These are phyloP conservation scores for Rhagophthalmus giganteus DNA, from an alignment of 2,888 invertebrate species.

Conservation along the genomic window DNA sequence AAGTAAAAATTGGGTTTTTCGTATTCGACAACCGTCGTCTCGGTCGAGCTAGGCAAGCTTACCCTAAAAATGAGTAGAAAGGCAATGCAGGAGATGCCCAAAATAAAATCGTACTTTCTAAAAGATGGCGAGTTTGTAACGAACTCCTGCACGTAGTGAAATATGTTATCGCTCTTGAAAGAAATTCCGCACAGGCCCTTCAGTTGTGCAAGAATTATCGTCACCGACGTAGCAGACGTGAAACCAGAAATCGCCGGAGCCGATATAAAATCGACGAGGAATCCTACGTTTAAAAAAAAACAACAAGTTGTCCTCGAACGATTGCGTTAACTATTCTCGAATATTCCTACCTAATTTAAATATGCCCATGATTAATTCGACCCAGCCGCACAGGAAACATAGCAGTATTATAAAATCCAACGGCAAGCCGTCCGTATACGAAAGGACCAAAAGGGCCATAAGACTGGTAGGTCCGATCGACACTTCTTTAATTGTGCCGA, in stretches of 20 bases:
- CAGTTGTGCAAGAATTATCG: constrained; percentile 74
- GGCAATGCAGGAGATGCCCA: constrained; percentile 68
- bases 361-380: constrained; percentile 79
- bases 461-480: constrained; percentile 93
- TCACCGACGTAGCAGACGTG: constrained; percentile 80
- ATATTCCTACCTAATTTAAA: constrained; percentile 73
- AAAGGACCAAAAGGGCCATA: constrained; percentile 83
- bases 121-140: constrained; percentile 58
- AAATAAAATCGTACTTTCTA: constrained; percentile 63
- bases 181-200: constrained; percentile 74
- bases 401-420: constrained; percentile 74
- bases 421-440: constrained; percentile 70
- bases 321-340: too few species aligned
- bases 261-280: constrained; percentile 83
- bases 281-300: constrained; percentile 70
- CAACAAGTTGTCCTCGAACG: too few species aligned
- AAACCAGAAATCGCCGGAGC: constrained; percentile 82
- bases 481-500: constrained; percentile 86
- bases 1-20: constrained; percentile 1
- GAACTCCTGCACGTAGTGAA: constrained; percentile 62
- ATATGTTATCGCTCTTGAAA: constrained; percentile 68
- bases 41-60: constrained; percentile 38
- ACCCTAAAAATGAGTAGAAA: constrained; percentile 71
- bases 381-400: constrained; percentile 75
- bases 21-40: background rate